Evolutionary conservation across 2,797 vertebrate species (phyloP), one percentile per base, ranked within the genome.

Genomic region (Parauchenoglanis ngamensis): DNA sequence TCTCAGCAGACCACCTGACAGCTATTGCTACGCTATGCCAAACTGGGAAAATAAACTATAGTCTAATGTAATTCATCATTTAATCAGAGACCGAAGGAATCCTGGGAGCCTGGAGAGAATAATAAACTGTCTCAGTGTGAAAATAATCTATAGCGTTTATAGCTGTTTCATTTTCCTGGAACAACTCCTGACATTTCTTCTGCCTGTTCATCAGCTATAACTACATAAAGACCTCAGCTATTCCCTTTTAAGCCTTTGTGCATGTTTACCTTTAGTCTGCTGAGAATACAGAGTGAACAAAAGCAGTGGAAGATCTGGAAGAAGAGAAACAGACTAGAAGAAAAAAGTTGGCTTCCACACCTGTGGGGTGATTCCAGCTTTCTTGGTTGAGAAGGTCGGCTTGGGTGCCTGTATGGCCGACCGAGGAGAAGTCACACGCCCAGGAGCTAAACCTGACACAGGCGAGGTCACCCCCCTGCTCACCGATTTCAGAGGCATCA

Each of bases 291-390:
- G 52, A 76, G 79, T 85, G 78, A 90, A 89, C 28, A 90, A 56
- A 44, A 84, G 75, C 75, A 85, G 28, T 23, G 49, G 54, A 79
- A 40, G 23, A 3, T 63, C 49, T n/a, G 84, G 52, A 79, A 90
- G 88, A 87, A 94, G 52, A 59, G 21, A 94, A 91, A 31, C 25
- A 67, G 63, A 61, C 84, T 93, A 95, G 88, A 94, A 96, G 90
- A 95, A 97, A 92, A 96, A 95, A 92, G 96, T 96, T 90, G 98
- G 98, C 94, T 95, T 99, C 98, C 98, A 99, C 97, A 99, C 98
- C 98, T 99, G 98, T 15, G 97, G 94, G 92, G 96, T 95, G 79
- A 99, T 97, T 86, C 98, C 98, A 7, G 96, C 97, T 17, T 96
- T 98, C 94, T 96, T 97, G 90, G 98, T 96, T 89, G 97, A 99